Conservation (phyloP, 2,113 vertebrate genomes). For the Micronisus gabar region DNA sequence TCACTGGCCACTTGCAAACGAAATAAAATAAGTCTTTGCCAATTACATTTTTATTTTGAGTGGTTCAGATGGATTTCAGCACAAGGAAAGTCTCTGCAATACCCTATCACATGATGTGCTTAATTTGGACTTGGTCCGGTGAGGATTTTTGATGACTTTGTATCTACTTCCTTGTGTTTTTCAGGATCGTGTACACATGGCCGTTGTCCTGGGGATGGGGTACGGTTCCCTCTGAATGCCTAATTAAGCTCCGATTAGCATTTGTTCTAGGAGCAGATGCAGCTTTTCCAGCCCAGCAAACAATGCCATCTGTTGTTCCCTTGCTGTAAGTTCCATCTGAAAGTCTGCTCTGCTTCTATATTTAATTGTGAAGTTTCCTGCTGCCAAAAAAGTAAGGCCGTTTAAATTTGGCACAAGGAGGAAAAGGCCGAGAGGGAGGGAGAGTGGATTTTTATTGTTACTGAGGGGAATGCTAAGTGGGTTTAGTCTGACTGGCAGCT, state of each 20-base stretch:
- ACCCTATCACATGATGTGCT: neutral
- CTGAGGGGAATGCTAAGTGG: neutral
- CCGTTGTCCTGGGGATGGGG: neutral
- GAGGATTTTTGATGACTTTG: conserved; percentile 16
- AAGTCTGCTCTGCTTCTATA: conserved; percentile 49
- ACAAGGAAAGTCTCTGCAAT: neutral
- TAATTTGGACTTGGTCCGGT: neutral
- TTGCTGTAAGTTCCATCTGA: conserved; percentile 38
- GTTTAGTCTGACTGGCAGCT: neutral
- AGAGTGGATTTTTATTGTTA: conserved; percentile 15
- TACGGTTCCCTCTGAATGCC: conserved; percentile 22
- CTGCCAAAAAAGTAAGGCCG: conserved; percentile 17
- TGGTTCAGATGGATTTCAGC: neutral
- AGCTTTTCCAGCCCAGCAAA: conserved; percentile 47
- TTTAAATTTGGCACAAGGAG: conserved; percentile 30
- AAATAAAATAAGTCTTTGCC: neutral
- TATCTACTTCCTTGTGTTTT: neutral
- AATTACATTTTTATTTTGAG: neutral
- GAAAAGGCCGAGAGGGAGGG: neutral
- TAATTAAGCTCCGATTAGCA: conserved; percentile 58
- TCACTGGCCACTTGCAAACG: neutral
- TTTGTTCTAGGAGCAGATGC: conserved; percentile 64
- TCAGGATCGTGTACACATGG: neutral
- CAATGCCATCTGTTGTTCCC: conserved; percentile 59
- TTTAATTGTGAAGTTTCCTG: conserved; percentile 39